Conservation (phyloP, 1,140 invertebrate species). For the Anoplolepis gracilipes region DNA sequence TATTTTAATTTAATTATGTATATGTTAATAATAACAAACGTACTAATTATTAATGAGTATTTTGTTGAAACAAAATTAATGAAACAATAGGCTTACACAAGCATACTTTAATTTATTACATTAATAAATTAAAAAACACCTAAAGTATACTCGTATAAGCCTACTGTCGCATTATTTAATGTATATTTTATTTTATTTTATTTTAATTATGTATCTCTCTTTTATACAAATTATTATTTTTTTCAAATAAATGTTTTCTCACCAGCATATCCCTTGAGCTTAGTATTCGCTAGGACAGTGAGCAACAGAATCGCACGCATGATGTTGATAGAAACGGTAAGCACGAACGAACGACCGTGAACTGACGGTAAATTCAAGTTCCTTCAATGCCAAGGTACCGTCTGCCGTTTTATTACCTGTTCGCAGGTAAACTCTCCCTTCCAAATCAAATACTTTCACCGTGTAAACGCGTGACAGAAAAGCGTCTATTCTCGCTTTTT, state of each 20-base stretch:
- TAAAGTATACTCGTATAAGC: too few species aligned
- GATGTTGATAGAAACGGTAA: slow-evolving; percentile 15
- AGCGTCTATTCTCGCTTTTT: slow-evolving; percentile 10
- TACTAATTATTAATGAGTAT: too few species aligned
- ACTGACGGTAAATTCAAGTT: slow-evolving; percentile 68
- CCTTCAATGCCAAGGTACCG: slow-evolving; percentile 16
- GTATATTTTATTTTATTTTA: too few species aligned
- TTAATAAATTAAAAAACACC: too few species aligned
- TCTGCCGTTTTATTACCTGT: slow-evolving; percentile 42
- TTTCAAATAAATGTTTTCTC: not conserved
- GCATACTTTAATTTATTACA: too few species aligned
- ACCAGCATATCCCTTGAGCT: slow-evolving; percentile 44
- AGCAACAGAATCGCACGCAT: slow-evolving; percentile 41
- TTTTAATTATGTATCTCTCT: too few species aligned
- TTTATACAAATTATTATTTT: too few species aligned
- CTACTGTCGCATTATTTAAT: too few species aligned
- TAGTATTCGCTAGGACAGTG: not conserved
- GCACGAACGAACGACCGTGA: slow-evolving; percentile 65
- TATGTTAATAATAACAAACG: too few species aligned
- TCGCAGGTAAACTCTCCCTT: slow-evolving; percentile 45
- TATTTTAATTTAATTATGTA: too few species aligned
- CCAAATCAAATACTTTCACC: slow-evolving; percentile 50
- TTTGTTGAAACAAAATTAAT: too few species aligned
- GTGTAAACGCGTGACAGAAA: not conserved
- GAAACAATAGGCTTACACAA: too few species aligned